Conservation (phyloP, 2,888 invertebrate species). For the Caenorhabditis sp. region DNA sequence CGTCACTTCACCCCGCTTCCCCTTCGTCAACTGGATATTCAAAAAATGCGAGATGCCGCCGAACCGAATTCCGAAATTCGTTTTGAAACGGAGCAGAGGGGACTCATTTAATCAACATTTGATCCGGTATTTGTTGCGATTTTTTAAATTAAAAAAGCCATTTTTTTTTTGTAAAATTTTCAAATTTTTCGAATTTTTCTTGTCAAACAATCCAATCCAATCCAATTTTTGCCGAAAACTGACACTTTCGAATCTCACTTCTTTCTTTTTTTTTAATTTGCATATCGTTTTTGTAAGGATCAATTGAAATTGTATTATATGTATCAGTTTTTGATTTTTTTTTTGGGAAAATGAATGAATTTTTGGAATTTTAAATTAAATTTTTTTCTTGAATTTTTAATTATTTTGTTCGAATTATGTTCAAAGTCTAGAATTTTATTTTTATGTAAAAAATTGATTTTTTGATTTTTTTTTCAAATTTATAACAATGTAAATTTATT, state of each 20-base stretch:
- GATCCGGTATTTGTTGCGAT: not conserved
- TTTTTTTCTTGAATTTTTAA: no score
- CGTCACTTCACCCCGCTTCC: slow-evolving; percentile 55
- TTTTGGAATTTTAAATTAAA: no score
- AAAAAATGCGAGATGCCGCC: slow-evolving; percentile 48
- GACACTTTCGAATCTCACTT: slow-evolving; percentile 9
- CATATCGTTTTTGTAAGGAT: no score
- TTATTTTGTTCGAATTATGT: no score
- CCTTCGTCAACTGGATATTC: slow-evolving; percentile 46
- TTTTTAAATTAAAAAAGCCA: not conserved
- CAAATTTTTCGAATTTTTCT: not conserved
- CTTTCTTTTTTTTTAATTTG: not conserved
- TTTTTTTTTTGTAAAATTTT: not conserved
- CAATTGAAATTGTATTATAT: no score
- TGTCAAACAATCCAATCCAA: not conserved
- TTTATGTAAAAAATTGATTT: no score
- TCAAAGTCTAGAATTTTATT: no score
- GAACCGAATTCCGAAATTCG: not conserved
- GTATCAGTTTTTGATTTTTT: no score
- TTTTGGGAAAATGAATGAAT: no score
- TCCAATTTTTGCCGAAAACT: not conserved
- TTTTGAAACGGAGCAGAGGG: slow-evolving; percentile 13
- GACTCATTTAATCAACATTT: not conserved
- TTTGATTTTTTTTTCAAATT: no score
- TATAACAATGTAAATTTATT: no score